Base-by-base conservation (phyloP, 2,113 vertebrate genomes). In the Fregata magnificens region DNA sequence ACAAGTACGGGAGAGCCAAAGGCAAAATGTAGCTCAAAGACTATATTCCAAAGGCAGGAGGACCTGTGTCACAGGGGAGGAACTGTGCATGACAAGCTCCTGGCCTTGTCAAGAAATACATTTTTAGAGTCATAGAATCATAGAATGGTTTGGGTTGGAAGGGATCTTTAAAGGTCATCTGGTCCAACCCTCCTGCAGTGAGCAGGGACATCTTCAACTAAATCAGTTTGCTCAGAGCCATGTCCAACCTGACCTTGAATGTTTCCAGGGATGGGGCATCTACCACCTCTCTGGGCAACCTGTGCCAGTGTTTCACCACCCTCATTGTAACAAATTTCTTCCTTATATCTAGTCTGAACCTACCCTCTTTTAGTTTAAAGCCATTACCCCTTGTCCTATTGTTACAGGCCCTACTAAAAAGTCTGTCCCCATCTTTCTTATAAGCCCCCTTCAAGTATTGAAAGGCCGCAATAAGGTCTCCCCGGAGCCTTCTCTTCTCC, bases 291-390 rank as follows among this genome's bases (percentile, higher is more conserved):
- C 53, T 47, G 29, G 34, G 45, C 38, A 69, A 29, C 34, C 24
- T 47, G 16, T 5, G 3, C 45, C 53, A 16, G 6, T 13, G 22
- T 29, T 22, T 69, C 8, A 59, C 8, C 36, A 32, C 11, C 7
- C 7, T 44, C 22, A 36, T 3, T 0, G 2, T 25, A 49, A 89
- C 44, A 36, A 24, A 44, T 3, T 4, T 52, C 11, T 36, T 38
- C 52, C 25, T 74, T 66, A 10, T 58, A 34, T 52, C 52, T 13
- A 34, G 10, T 52, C 17, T 59, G 10, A 67, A 52, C 38, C 13
- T 36, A 17, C 9, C 11, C 11, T 66, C 13, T 22, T 34, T 81
- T 82, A 73, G 11, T 50, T 76, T 69, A 29, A 82, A 82, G 24
- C 26, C 45, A 38, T 69, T 28, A 47, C 15, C 47, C 11, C 22